Percentiles rank a stretch among this genome's conserved stretches.
phyloP scores from a whole-genome alignment of 53 echinoderm and acorn worm genomes.

The Arbacia lixula region DNA sequence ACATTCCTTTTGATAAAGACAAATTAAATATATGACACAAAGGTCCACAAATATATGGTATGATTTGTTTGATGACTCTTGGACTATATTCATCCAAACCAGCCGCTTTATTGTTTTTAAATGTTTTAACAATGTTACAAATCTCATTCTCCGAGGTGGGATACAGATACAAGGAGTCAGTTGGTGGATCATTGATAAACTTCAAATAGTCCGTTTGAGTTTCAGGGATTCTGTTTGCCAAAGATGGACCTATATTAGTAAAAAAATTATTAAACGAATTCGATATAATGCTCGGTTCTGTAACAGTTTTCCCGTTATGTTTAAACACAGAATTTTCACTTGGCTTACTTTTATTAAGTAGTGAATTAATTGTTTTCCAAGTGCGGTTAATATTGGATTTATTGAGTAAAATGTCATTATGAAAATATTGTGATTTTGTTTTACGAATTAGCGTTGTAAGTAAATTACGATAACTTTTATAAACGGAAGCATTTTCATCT shows the following conservation, averaged over 20 bases:
- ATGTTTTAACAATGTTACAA: constrained; percentile 17
- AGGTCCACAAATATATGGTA: not conserved
- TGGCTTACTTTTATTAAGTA: constrained; percentile 27
- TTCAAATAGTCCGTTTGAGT: constrained; percentile 9
- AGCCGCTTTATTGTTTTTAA: not conserved
- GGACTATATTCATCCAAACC: constrained; percentile 18
- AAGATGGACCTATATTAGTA: not conserved
- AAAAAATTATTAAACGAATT: not conserved
- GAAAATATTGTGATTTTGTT: constrained; percentile 17
- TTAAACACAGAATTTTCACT: constrained; percentile 5
- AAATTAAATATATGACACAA: not conserved
- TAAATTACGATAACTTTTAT: constrained; percentile 15
- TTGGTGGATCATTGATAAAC: not conserved
- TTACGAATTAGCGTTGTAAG: not conserved
- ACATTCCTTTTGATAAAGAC: not conserved
- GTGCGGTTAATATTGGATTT: constrained; percentile 6
- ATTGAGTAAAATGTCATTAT: not conserved
- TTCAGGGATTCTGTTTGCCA: constrained; percentile 1
- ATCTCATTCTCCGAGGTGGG: not conserved
- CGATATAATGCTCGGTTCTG: not conserved
- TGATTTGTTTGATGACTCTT: not conserved
- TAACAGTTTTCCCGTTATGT: not conserved
- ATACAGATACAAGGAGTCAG: constrained; percentile 18
- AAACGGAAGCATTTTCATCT: constrained; percentile 3
- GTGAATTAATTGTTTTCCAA: constrained; percentile 8